phyloP scores from a whole-genome alignment of 1,140 invertebrate species.

The Zaprionus ghesquierei region DNA sequence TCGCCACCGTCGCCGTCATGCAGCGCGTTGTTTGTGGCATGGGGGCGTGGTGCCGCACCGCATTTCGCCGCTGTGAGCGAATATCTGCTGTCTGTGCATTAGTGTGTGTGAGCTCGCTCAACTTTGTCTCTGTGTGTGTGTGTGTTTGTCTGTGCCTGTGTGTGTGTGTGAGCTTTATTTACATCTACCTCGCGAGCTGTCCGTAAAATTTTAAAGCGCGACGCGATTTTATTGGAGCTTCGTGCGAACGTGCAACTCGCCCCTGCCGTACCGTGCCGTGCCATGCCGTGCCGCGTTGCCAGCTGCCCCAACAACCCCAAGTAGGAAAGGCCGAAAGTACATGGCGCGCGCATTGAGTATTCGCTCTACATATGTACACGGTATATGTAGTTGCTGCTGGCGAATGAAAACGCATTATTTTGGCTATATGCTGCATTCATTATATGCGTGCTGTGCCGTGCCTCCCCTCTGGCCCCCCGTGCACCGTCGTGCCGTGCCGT shows the following conservation, averaged over 20 bases:
- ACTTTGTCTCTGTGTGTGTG: slow-evolving; percentile 27
- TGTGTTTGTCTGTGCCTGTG: background rate
- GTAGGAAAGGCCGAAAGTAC: slow-evolving; percentile 46
- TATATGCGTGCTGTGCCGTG: slow-evolving; percentile 11
- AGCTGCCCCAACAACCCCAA: slow-evolving; percentile 33
- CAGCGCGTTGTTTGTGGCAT: slow-evolving; percentile 51
- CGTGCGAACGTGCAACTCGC: slow-evolving; percentile 58
- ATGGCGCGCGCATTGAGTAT: slow-evolving; percentile 69
- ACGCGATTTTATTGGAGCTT: slow-evolving; percentile 75
- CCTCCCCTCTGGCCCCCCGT: background rate
- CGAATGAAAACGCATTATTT: slow-evolving; percentile 65
- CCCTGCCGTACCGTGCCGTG: background rate
- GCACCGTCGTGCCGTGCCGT: slow-evolving; percentile 4
- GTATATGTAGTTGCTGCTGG: slow-evolving; percentile 27
- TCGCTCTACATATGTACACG: slow-evolving; percentile 51
- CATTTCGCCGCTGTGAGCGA: slow-evolving; percentile 62
- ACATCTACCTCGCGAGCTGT: slow-evolving; percentile 70
- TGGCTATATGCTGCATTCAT: slow-evolving; percentile 41
- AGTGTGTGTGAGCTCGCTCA: background rate
- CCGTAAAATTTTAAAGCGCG: slow-evolving; percentile 78
- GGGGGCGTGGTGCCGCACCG: slow-evolving; percentile 71
- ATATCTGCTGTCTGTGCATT: slow-evolving; percentile 42
- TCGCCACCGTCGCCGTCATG: slow-evolving; percentile 39
- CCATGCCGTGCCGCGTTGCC: no score
- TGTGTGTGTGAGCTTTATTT: slow-evolving; percentile 56